Evolutionary conservation across 2,113 vertebrate genomes (phyloP).

Genomic region (Lonchura striata): DNA sequence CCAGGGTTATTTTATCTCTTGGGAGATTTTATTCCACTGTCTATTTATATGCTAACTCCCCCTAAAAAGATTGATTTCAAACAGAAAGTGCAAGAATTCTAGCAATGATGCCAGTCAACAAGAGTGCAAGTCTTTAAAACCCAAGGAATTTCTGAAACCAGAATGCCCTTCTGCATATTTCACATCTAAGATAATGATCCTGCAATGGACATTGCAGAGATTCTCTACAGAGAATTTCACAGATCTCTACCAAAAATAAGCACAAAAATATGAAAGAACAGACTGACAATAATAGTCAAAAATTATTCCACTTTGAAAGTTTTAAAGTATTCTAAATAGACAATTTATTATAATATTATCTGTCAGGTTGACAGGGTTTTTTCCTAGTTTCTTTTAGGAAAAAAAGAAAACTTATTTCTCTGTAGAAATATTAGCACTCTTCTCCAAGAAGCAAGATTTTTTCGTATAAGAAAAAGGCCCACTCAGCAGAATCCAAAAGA

Average conservation of each 20-base stretch:
- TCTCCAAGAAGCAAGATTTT: not conserved
- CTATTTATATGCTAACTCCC: not conserved
- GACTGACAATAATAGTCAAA: not conserved
- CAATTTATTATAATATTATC: not conserved
- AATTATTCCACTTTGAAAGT: not conserved
- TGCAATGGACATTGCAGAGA: not conserved
- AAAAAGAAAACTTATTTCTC: not conserved
- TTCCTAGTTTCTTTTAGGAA: not conserved
- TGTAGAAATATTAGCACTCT: not conserved
- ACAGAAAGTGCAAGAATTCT: not conserved
- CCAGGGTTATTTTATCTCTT: not conserved
- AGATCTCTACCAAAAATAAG: not conserved
- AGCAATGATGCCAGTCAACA: not conserved
- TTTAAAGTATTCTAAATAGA: not conserved
- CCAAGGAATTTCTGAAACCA: not conserved
- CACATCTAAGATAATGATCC: not conserved
- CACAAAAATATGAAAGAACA: not conserved
- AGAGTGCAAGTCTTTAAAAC: not conserved
- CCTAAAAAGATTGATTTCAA: not conserved
- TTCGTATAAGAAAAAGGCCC: not conserved
- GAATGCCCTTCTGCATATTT: accelerated
- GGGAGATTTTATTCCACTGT: not conserved
- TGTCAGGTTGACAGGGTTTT: not conserved
- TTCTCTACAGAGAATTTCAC: not conserved
- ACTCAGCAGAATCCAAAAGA: not conserved